phyloP scores from a whole-genome alignment of 2,888 invertebrate genomes.

The Tiphia femorata region DNA sequence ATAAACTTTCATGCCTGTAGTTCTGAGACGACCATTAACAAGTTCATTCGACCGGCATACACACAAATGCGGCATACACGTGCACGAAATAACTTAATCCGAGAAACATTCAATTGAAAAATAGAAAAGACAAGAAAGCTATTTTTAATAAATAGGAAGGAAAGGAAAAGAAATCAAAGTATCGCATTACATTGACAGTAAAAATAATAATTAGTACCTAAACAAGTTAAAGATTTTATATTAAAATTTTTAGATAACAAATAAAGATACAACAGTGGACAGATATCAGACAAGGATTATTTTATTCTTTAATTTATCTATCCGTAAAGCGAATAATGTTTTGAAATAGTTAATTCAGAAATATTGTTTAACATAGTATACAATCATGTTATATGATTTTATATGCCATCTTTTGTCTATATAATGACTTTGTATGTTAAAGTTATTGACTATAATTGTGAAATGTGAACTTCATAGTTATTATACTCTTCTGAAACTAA shows the following conservation, averaged over 20 bases:
- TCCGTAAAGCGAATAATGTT: conserved; percentile 49
- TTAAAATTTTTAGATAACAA: conserved; percentile 9
- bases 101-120: conserved; percentile 35
- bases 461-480: conserved; percentile 28
- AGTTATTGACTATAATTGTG: conserved; percentile 53
- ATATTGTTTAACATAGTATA: conserved; percentile 42
- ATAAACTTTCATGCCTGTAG: conserved; percentile 51
- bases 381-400: conserved; percentile 28
- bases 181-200: not conserved
- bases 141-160: not conserved
- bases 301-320: conserved; percentile 49
- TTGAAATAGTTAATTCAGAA: conserved; percentile 45
- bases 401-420: conserved; percentile 20
- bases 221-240: not conserved
- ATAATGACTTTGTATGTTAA: conserved; percentile 37
- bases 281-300: conserved; percentile 46
- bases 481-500: conserved; percentile 28
- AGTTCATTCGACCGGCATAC: conserved; percentile 62
- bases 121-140: not conserved
- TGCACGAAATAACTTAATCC: conserved; percentile 57
- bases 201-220: not conserved
- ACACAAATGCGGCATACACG: conserved; percentile 53
- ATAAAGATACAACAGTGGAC: conserved; percentile 44
- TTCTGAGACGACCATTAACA: conserved; percentile 64
- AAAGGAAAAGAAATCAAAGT: not conserved